Conservation (phyloP, 2,888 invertebrate species). For the Idaea aversata region DNA sequence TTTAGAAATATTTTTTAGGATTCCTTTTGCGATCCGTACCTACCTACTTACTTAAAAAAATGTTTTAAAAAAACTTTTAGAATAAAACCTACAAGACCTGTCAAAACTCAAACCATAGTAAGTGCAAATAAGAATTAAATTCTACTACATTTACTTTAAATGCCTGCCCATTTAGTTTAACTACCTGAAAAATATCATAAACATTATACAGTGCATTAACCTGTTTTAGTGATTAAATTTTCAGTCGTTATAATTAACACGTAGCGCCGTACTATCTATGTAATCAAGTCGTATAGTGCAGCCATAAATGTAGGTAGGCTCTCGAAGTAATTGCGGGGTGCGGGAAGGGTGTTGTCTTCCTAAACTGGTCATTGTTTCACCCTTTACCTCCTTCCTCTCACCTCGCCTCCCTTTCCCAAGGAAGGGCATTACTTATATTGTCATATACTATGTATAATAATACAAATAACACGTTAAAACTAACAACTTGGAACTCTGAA, state of each 20-base stretch:
- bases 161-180: background rate
- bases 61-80: background rate
- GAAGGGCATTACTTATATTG: too few species aligned
- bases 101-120: background rate
- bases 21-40: too few species aligned
- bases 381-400: background rate
- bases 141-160: background rate
- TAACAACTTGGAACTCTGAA: too few species aligned
- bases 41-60: too few species aligned
- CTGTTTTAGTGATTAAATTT: background rate
- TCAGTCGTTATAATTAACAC: background rate
- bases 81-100: background rate
- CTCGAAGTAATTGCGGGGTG: background rate
- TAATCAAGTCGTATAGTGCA: background rate
- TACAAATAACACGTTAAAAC: too few species aligned
- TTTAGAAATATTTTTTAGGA: too few species aligned
- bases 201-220: background rate
- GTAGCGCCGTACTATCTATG: background rate
- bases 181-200: background rate
- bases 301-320: background rate
- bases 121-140: background rate
- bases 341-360: background rate
- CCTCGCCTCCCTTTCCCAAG: too few species aligned
- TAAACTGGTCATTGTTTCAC: background rate
- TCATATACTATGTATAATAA: too few species aligned